Evolutionary conservation across 1,140 invertebrate genomes (phyloP).

Genomic region (Aphis gossypii): DNA sequence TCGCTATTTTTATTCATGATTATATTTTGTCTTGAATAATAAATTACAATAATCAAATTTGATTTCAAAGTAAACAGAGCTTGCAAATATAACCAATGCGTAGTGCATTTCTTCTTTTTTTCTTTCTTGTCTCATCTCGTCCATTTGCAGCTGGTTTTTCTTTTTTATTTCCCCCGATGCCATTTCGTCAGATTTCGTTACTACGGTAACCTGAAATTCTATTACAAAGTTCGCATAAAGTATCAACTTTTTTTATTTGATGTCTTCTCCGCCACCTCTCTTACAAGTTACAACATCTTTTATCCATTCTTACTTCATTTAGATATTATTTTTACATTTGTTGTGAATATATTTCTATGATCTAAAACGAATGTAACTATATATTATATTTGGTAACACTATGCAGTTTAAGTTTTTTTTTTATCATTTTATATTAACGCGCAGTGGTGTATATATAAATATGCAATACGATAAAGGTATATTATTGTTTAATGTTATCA

Average conservation of each 20-base stretch:
- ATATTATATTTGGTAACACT: not conserved
- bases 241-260: constrained; percentile 41
- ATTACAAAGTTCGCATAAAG: constrained; percentile 5
- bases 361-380: not conserved
- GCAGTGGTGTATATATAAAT: not conserved
- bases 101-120: not conserved
- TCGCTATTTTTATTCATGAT: constrained; percentile 7
- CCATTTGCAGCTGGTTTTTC: not conserved
- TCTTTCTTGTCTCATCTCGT: not conserved
- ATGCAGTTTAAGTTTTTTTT: not conserved
- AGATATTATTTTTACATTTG: constrained; percentile 5
- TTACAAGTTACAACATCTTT: not conserved
- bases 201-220: constrained; percentile 19
- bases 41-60: not conserved
- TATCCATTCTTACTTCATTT: not conserved
- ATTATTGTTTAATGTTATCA: not conserved
- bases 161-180: constrained; percentile 24
- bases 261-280: not conserved
- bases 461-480: not conserved
- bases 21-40: constrained; percentile 18
- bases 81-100: constrained; percentile 1
- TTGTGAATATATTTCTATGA: not conserved
- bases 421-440: not conserved
- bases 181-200: not conserved
- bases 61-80: not conserved